phyloP scores from a whole-genome alignment of 2,888 invertebrate genomes.

The Hypercompe scribonia region DNA sequence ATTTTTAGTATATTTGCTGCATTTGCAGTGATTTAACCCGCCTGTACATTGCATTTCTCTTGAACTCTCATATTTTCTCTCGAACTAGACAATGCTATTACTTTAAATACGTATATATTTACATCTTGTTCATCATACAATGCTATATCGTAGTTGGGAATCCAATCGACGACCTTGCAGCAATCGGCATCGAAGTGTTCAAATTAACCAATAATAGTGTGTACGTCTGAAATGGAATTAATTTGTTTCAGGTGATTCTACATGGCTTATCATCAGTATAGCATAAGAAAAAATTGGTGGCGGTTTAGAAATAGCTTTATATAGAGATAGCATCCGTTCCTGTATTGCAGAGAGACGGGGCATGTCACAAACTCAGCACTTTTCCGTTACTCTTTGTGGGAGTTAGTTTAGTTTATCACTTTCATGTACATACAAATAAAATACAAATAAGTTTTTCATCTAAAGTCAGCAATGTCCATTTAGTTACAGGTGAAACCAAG shows the following conservation, averaged over 20 bases:
- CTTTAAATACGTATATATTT: too few relatives aligned
- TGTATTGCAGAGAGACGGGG: conserved; percentile 33
- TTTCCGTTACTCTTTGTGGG: conserved; percentile 61
- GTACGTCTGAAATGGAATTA: too few relatives aligned
- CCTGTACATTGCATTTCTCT: too few relatives aligned
- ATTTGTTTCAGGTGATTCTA: conserved; percentile 45
- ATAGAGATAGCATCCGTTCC: conserved; percentile 42
- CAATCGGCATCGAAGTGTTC: too few relatives aligned
- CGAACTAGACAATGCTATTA: too few relatives aligned
- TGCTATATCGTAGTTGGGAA: too few relatives aligned
- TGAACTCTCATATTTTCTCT: background rate
- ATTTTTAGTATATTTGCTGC: too few relatives aligned
- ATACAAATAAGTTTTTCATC: conserved; percentile 54
- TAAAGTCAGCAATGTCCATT: conserved; percentile 63
- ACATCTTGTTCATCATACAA: too few relatives aligned
- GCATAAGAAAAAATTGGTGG: conserved; percentile 31
- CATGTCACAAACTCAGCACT: conserved; percentile 46
- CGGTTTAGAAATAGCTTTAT: conserved; percentile 37
- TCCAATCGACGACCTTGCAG: too few relatives aligned
- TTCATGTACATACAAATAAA: conserved; percentile 30
- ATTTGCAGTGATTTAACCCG: too few relatives aligned
- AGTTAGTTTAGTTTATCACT: conserved; percentile 27
- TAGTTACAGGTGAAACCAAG: conserved; percentile 58
- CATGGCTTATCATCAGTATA: conserved; percentile 25
- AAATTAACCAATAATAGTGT: too few relatives aligned